Evolutionary conservation across 2,888 invertebrate species (phyloP), one percentile per base, ranked within the genome.

Genomic region (Apotomis betuletana): DNA sequence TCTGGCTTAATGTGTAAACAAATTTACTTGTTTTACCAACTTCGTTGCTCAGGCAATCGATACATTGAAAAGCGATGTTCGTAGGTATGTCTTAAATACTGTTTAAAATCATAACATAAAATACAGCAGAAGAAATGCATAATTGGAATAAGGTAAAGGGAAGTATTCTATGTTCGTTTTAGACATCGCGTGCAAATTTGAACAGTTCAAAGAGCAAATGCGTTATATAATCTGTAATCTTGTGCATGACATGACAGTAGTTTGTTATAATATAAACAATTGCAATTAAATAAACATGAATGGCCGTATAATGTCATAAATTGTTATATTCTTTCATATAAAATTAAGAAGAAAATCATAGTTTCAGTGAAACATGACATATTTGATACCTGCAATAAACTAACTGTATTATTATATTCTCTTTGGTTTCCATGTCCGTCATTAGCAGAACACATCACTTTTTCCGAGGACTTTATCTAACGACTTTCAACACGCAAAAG

Each of bases 1-100:
- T 52, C 65, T 38, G 64, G 64, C 67, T 74, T 67, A 68, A 74
- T 74, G 67, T 62, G 67, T 59, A 68, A 73, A 71, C 63, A 69
- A 52, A 63, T 41, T 27, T 41, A 5, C 63, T 54, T 63, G 41
- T 13, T 52, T 41, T 41, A 9, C 41, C 41, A 15, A 54, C 3
- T 13, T 63, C 63, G 41, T 54, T 52, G 41, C 12, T 5, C 52
- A 6, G 38, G 13, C 3, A 15, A 12, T 10, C 12, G 10, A 0
- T 10, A 38, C 38, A 15, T 41, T 52, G 10, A 13, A 63, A 54
- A 13, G 4, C 38, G n/a, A 54, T 13, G 9, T 41, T 54, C 3
- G 3, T 41, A 1, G 38, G 15, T 41, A 6, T 38, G 15, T 63
- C 41, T 9, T 0, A 38, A 38, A 52, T 63, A 52, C 36, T n/a